phyloP scores from a whole-genome alignment of 2,888 invertebrate species.

The Argyresthia albistria region DNA sequence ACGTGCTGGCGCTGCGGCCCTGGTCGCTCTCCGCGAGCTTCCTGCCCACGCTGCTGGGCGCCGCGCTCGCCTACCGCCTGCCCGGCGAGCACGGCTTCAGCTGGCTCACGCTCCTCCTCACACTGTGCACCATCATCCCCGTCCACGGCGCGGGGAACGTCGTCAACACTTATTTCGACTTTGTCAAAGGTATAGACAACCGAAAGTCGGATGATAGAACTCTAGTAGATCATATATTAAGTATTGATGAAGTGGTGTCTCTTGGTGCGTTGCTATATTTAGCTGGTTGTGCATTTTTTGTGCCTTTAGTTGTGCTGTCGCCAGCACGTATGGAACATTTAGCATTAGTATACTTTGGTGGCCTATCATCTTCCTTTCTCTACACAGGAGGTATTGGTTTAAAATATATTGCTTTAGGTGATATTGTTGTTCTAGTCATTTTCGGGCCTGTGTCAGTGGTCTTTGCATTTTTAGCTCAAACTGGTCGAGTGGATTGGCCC shows the following conservation, averaged over 20 bases:
- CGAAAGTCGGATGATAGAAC: conserved; percentile 95
- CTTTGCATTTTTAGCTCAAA: conserved; percentile 94
- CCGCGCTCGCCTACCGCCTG: conserved; percentile 88
- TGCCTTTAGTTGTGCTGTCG: conserved; percentile 82
- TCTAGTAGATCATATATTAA: conserved; percentile 91
- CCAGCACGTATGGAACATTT: conserved; percentile 96
- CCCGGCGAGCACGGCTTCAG: conserved; percentile 84
- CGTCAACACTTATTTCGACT: conserved; percentile 97
- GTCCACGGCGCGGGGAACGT: conserved; percentile 98
- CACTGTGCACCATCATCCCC: conserved; percentile 88
- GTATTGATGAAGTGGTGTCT: conserved; percentile 82
- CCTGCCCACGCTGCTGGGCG: conserved; percentile 91
- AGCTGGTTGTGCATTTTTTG: conserved; percentile 88
- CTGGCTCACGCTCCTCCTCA: conserved; percentile 83
- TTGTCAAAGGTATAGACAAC: conserved; percentile 93
- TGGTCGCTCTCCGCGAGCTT: conserved; percentile 95
- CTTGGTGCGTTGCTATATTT: conserved; percentile 91
- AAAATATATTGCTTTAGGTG: conserved; percentile 95
- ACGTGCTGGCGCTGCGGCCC: conserved; percentile 90
- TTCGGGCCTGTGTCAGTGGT: conserved; percentile 96
- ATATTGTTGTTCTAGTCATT: conserved; percentile 90
- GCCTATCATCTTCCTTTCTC: conserved; percentile 94
- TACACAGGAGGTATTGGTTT: conserved; percentile 97
- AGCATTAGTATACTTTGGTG: conserved; percentile 95
- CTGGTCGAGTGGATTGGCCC: conserved; percentile 91